A percentile compares a stretch with the other conserved stretches of the same genome.
Conservation (phyloP, 2,113 vertebrate species). For the Gobius niger region DNA sequence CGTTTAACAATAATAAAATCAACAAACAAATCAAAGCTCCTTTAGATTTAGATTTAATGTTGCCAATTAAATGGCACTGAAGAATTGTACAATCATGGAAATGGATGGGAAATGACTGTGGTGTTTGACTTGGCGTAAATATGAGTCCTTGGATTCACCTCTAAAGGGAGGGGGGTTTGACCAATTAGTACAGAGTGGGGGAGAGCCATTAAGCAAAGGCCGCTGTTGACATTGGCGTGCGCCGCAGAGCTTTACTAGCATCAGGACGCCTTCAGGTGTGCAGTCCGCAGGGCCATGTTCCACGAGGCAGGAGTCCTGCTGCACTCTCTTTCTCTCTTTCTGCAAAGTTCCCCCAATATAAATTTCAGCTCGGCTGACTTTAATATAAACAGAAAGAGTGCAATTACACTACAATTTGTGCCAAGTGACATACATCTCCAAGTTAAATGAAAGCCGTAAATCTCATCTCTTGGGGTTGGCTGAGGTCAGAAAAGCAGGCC, state of each 20-base stretch:
- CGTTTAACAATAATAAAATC: background rate
- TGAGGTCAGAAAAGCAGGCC: slow-evolving; percentile 59
- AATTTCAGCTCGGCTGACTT: slow-evolving; percentile 44
- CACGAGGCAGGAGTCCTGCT: slow-evolving; percentile 24
- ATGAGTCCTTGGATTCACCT: slow-evolving; percentile 70
- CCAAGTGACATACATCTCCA: slow-evolving; percentile 30
- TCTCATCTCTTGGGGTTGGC: slow-evolving; percentile 55
- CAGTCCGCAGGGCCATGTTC: slow-evolving; percentile 34
- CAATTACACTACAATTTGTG: slow-evolving; percentile 58
- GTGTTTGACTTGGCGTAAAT: slow-evolving; percentile 84
- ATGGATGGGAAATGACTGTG: slow-evolving; percentile 61
- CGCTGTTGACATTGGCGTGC: slow-evolving; percentile 71
- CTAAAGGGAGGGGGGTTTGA: slow-evolving; percentile 50
- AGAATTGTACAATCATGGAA: slow-evolving; percentile 44
- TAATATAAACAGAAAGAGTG: slow-evolving; percentile 56
- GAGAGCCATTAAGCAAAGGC: slow-evolving; percentile 61
- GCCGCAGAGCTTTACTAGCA: slow-evolving; percentile 47
- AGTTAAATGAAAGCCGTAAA: slow-evolving; percentile 58
- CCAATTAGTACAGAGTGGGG: slow-evolving; percentile 67
- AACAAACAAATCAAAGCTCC: background rate
- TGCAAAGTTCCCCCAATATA: slow-evolving; percentile 25
- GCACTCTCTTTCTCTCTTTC: slow-evolving; percentile 21
- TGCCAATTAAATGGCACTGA: slow-evolving; percentile 28
- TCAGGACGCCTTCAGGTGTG: slow-evolving; percentile 66
- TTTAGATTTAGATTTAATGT: slow-evolving; percentile 13